Percentiles rank a stretch among this genome's conserved stretches.
Conservation (phyloP, 1,140 invertebrate species). For the Xylocopa sonorina region DNA sequence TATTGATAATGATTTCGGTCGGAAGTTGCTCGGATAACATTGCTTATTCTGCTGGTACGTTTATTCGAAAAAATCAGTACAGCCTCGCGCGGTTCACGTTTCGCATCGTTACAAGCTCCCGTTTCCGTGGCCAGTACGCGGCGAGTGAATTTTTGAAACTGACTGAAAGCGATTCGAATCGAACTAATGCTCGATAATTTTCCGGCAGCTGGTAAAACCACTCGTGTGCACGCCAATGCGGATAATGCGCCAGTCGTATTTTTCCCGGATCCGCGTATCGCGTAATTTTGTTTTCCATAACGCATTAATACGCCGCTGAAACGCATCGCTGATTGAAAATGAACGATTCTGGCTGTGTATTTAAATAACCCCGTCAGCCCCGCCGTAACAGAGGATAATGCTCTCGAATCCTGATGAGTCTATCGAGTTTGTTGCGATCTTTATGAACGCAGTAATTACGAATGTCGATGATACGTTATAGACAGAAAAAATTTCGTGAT, state of each 20-base stretch:
- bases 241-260: conserved; percentile 33
- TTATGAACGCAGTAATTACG: background rate
- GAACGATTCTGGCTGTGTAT: background rate
- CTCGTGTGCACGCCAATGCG: background rate
- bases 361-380: conserved; percentile 16
- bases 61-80: background rate
- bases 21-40: too few relatives aligned
- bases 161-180: conserved; percentile 40
- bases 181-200: conserved; percentile 52
- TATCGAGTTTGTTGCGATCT: background rate
- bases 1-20: too few relatives aligned
- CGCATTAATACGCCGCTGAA: background rate
- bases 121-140: too few relatives aligned
- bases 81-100: background rate
- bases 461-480: too few relatives aligned
- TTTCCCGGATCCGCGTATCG: background rate
- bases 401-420: background rate
- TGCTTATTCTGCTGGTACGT: too few relatives aligned
- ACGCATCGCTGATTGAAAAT: conserved; percentile 21
- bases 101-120: too few relatives aligned
- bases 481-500: too few relatives aligned
- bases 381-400: background rate
- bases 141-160: background rate
- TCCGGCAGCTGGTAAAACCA: conserved; percentile 40
- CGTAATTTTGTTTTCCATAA: conserved; percentile 28